Evolutionary conservation across 2,888 invertebrate species (phyloP).

Genomic region (Orthonychiurus folsomi): DNA sequence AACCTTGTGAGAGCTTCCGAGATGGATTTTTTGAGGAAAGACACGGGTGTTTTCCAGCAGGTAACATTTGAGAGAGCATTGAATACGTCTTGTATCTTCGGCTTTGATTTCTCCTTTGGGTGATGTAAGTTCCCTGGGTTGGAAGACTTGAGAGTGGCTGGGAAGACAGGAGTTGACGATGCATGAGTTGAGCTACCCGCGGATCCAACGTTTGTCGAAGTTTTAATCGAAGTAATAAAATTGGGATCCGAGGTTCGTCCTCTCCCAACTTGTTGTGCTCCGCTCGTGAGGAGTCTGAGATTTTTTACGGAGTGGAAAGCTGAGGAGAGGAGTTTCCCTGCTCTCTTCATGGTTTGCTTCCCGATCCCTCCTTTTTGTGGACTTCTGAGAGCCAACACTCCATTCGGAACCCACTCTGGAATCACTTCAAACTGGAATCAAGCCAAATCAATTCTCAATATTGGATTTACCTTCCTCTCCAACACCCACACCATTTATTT

Average conservation of each 20-base stretch:
- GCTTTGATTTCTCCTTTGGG: conserved; percentile 3
- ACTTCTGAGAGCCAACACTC: conserved; percentile 37
- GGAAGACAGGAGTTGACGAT: conserved; percentile 2
- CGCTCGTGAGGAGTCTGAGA: conserved; percentile 11
- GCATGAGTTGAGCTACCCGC: neutral
- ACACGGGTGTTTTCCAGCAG: conserved; percentile 26
- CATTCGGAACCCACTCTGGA: conserved; percentile 39
- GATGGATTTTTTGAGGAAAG: conserved; percentile 29
- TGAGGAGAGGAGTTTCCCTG: conserved; percentile 36
- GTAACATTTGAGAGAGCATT: conserved; percentile 35
- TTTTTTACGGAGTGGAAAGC: conserved; percentile 34
- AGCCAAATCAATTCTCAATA: conserved; percentile 9
- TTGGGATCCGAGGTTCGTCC: conserved; percentile 5
- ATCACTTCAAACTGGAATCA: conserved; percentile 35
- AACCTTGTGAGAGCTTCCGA: conserved; percentile 37
- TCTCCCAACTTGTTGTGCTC: neutral
- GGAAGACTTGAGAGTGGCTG: neutral
- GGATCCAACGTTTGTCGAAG: neutral
- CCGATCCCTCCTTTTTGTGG: conserved; percentile 31
- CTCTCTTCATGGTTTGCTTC: conserved; percentile 33
- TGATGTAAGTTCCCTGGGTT: neutral
- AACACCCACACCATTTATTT: neutral
- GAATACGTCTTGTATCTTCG: conserved; percentile 26
- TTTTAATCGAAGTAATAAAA: conserved; percentile 1
- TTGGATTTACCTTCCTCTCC: neutral